Evolutionary conservation across 2,113 vertebrate genomes (phyloP), one percentile per base, ranked within the genome.

Genomic region (Zapornia atra): DNA sequence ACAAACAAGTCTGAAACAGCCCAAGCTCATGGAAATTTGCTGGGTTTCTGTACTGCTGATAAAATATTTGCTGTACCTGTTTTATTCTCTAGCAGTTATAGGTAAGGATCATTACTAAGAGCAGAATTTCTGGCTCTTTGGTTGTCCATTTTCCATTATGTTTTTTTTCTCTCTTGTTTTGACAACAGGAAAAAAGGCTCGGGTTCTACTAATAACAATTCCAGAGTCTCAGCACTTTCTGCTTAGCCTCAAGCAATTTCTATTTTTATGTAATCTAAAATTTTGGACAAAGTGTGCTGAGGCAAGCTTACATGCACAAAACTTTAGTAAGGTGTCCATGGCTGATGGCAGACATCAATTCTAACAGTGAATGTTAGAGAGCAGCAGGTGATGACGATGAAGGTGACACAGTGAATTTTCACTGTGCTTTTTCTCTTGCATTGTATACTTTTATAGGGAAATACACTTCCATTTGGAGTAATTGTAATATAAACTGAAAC

Each of bases 241-340:
- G 81, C 90, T 93, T 93, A 68, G 53, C 46, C 56, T 75, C 18
- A 82, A 84, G 77, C 40, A 92, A 71, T 57, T 86, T 77, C 36
- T 94, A 5, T 40, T 81, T 83, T 78, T 46, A 44, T 84, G 1
- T 59, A 75, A 78, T 81, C 8, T 38, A 75, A 94, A 91, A 75
- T 87, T 81, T 85, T 65, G 73, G 73, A 34, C 34, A 38, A 82
- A 85, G 81, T 21, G 36, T 95, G 89, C 90, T 97, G 93, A 96
- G 61, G 76, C 53, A 93, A 53, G 65, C 56, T 93, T 96, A 94
- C 82, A 85, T 10, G 20, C 38, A 75, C 53, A 85, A 86, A 95
- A 87, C 13, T 42, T 91, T 57, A 46, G 29, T 36, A 78, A 25
- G 5, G 46, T 61, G 31, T 78, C 85, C 28, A 8, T 22, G 70